Conservation (phyloP, 1,140 invertebrate genomes). For the Chionoecetes opilio region DNA sequence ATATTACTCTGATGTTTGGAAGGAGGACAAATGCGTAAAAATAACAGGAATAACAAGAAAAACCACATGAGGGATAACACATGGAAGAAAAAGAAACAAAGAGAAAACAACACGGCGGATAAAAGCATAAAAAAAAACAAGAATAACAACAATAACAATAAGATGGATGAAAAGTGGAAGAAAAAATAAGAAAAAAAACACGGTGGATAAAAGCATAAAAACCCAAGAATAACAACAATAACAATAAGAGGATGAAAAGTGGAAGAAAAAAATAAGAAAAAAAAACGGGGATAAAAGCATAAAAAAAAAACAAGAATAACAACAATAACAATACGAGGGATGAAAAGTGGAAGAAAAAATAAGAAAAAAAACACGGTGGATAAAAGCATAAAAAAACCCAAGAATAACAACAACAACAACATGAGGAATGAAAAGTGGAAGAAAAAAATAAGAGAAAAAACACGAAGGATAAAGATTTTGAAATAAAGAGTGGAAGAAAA, state of each 20-base stretch:
- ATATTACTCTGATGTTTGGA: too few relatives aligned
- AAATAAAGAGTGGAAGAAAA: background rate
- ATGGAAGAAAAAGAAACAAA: background rate
- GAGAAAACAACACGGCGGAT: background rate
- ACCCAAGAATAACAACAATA: too few relatives aligned
- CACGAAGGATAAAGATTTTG: background rate
- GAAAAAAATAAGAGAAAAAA: background rate
- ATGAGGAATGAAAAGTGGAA: background rate
- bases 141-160: background rate
- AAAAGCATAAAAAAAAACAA: background rate
- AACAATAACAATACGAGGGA: background rate
- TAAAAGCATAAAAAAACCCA: background rate
- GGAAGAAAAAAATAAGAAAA: background rate
- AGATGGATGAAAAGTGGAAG: background rate
- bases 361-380: background rate
- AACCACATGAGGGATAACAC: background rate
- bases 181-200: background rate
- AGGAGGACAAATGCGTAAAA: too few relatives aligned
- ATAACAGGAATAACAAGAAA: too few relatives aligned
- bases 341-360: background rate
- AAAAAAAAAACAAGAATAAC: background rate
- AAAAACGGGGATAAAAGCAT: background rate
- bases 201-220: too few relatives aligned
- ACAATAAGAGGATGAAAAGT: background rate
- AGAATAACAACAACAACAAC: too few relatives aligned